phyloP scores from a whole-genome alignment of 2,113 vertebrate genomes.

The Nerophis lumbriciformis region DNA sequence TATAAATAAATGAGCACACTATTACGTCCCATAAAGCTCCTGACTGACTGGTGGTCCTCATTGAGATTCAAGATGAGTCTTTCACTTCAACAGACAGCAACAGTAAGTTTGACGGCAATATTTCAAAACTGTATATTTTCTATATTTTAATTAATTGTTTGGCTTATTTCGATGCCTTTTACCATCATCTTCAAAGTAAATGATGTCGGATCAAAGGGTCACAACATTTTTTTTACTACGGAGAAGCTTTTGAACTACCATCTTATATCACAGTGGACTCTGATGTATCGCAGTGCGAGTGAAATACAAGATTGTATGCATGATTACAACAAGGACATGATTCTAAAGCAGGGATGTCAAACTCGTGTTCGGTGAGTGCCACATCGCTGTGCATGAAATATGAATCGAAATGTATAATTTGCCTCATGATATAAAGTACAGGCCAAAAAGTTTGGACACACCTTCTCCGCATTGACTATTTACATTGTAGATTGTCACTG shows the following conservation, averaged over 20 bases:
- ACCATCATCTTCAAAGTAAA: not conserved
- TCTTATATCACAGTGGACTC: not conserved
- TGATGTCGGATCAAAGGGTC: not conserved
- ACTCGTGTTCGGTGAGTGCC: no score
- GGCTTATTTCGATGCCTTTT: not conserved
- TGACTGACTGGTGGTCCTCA: constrained; percentile 1
- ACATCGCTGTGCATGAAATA: no score
- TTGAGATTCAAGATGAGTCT: not conserved
- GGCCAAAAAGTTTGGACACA: no score
- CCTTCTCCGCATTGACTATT: no score
- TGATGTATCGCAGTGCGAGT: not conserved
- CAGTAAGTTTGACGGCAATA: constrained; percentile 24
- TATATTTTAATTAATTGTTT: not conserved
- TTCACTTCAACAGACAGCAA: not conserved
- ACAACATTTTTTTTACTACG: not conserved
- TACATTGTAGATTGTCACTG: no score
- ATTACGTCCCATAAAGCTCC: not conserved
- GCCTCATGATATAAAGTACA: no score
- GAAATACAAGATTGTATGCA: not conserved
- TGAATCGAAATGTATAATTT: no score
- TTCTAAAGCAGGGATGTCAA: no score
- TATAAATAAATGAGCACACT: constrained; percentile 50
- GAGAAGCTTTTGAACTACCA: not conserved
- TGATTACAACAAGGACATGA: no score
- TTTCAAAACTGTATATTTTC: not conserved